Evolutionary conservation across 2,888 invertebrate species (phyloP).

Genomic region (Schizaphis graminum): DNA sequence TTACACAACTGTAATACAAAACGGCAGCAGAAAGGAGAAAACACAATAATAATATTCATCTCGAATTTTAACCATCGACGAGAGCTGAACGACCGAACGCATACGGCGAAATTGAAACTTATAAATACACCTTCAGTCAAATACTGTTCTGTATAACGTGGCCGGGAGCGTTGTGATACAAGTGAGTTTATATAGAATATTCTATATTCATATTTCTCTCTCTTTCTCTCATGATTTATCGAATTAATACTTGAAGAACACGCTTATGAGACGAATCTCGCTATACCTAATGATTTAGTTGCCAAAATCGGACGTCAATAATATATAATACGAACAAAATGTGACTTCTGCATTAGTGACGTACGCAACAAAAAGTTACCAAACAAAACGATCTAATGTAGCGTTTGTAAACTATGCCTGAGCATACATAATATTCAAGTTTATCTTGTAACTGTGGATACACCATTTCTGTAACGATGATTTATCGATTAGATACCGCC

Average conservation of each 20-base stretch:
- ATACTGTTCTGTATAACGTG: not conserved
- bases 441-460: not conserved
- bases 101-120: not conserved
- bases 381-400: not conserved
- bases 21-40: not conserved
- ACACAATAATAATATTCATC: not conserved
- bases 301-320: not conserved
- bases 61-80: not conserved
- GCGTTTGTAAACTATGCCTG: not conserved
- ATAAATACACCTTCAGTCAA: not conserved
- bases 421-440: not conserved
- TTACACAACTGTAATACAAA: not conserved
- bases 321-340: not conserved
- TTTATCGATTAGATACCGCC: slow-evolving; percentile 21
- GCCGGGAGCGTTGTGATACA: not conserved
- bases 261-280: not conserved
- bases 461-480: slow-evolving; percentile 19
- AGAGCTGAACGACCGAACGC: not conserved
- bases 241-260: not conserved
- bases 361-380: not conserved
- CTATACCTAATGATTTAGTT: not conserved
- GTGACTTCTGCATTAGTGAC: not conserved
- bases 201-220: not conserved
- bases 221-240: not conserved
- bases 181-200: not conserved